phyloP scores from a whole-genome alignment of 2,888 invertebrate species.

The Amiota minor region DNA sequence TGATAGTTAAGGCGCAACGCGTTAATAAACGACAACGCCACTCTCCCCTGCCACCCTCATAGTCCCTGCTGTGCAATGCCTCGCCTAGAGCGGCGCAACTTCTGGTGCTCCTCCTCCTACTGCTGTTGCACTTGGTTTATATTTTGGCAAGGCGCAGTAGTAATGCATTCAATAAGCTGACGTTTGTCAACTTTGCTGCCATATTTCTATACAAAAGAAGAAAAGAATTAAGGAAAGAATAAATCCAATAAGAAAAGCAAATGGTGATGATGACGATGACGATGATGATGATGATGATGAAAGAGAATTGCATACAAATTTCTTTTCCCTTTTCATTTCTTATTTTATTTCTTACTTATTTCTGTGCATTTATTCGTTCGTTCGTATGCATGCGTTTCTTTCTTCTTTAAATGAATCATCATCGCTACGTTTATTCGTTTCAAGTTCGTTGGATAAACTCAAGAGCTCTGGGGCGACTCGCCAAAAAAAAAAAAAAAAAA shows the following conservation, averaged over 20 bases:
- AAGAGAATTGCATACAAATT: neutral
- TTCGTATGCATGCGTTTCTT: too few relatives aligned
- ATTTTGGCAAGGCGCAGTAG: constrained; percentile 8
- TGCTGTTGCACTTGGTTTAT: neutral
- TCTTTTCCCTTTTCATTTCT: neutral
- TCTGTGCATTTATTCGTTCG: too few relatives aligned
- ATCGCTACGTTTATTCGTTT: neutral
- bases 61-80: neutral
- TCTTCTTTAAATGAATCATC: neutral
- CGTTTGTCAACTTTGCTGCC: constrained; percentile 2
- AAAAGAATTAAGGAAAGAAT: neutral
- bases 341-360: too few relatives aligned
- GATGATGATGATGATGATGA: neutral
- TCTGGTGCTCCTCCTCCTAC: neutral
- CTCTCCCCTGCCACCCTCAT: neutral
- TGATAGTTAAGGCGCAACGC: too few relatives aligned
- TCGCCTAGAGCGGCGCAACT: neutral
- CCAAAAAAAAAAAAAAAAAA: too few relatives aligned
- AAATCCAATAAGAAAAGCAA: neutral
- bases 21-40: neutral
- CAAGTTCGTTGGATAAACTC: neutral
- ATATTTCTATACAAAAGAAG: constrained; percentile 6
- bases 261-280: neutral
- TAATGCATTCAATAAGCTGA: constrained; percentile 17
- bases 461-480: neutral